Evolutionary conservation across 2,888 invertebrate species (phyloP).

Genomic region (Trisateles emortualis): DNA sequence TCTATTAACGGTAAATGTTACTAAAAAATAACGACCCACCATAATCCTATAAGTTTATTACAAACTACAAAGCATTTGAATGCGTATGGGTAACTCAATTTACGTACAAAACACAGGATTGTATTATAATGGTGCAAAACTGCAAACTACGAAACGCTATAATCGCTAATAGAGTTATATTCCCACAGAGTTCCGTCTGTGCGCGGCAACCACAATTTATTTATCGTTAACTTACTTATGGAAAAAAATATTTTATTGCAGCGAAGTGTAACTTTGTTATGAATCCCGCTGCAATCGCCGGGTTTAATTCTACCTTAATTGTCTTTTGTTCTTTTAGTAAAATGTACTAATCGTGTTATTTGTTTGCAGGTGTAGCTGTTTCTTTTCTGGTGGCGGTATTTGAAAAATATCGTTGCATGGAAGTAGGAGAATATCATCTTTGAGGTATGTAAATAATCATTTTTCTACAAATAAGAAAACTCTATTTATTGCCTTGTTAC

Average conservation of each 20-base stretch:
- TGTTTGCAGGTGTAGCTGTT: background rate
- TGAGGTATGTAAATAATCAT: slow-evolving; percentile 12
- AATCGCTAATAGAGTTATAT: slow-evolving; percentile 70
- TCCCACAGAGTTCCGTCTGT: slow-evolving; percentile 47
- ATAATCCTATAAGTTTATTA: slow-evolving; percentile 27
- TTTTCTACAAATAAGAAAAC: too few species aligned
- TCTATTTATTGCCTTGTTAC: too few species aligned
- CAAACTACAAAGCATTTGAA: slow-evolving; percentile 37
- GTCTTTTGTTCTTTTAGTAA: background rate
- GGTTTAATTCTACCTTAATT: slow-evolving; percentile 9
- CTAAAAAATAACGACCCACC: slow-evolving; percentile 25
- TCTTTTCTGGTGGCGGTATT: background rate
- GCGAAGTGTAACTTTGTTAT: slow-evolving; percentile 37
- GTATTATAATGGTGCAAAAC: slow-evolving; percentile 57
- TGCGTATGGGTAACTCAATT: slow-evolving; percentile 47
- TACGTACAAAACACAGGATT: slow-evolving; percentile 48
- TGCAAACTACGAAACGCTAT: slow-evolving; percentile 55
- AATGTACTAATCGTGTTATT: background rate
- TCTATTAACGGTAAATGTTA: slow-evolving; percentile 16
- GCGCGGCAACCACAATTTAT: slow-evolving; percentile 50
- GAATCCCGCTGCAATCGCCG: slow-evolving; percentile 20
- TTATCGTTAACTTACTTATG: slow-evolving; percentile 48
- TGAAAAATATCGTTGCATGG: background rate
- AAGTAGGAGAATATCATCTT: slow-evolving; percentile 1
- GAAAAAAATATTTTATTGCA: slow-evolving; percentile 44